These are phyloP conservation scores for Melanocharis versteri DNA, from an alignment of 2,113 vertebrate species.

Conservation along the genomic window DNA sequence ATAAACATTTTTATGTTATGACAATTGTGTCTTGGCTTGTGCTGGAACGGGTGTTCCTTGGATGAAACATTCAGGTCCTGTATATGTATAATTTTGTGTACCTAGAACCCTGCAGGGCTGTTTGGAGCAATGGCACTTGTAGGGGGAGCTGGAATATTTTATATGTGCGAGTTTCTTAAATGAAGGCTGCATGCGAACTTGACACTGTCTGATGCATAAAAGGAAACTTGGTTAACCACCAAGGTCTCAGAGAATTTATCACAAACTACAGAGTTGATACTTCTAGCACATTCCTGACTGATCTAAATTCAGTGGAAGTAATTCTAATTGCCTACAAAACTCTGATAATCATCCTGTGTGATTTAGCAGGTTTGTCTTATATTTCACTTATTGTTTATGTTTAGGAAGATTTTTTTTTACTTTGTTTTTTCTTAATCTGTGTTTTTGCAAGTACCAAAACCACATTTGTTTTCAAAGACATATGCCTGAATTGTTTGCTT, in stretches of 20 bases:
- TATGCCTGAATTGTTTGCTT: neutral
- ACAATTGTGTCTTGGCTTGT: neutral
- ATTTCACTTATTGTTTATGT: neutral
- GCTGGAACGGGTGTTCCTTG: neutral
- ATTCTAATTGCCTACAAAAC: neutral
- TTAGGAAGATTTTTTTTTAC: neutral
- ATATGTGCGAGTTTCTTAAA: neutral
- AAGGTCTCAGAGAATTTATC: accelerated
- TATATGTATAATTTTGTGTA: neutral
- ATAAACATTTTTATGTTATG: neutral
- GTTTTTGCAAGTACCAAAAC: neutral
- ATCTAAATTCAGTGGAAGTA: neutral
- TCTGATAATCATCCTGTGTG: neutral
- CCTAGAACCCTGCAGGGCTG: neutral
- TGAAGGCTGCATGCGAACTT: neutral
- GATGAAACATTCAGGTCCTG: neutral
- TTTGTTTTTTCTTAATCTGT: neutral
- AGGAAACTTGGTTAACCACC: neutral
- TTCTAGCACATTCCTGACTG: neutral
- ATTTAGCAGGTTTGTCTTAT: neutral
- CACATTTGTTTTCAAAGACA: neutral
- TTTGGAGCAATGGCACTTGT: neutral
- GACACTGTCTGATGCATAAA: neutral
- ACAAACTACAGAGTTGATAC: neutral
- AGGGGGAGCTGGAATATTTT: neutral